Base-by-base conservation (phyloP, 2,888 invertebrate genomes). In the Boloria selene region DNA sequence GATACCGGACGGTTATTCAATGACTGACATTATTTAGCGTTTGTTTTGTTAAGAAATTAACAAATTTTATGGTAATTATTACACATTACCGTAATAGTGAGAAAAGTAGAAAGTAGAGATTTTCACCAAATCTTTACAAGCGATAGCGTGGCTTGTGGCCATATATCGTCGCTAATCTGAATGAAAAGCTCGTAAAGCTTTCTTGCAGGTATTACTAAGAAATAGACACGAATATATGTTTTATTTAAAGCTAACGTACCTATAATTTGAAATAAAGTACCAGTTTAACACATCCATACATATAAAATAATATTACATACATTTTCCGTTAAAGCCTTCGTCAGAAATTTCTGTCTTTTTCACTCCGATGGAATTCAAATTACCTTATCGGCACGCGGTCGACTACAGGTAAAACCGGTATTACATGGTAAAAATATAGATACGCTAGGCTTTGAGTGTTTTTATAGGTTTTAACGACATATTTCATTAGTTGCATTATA, bases 331-430 rank as follows among this genome's bases (percentile, higher is more conserved):
- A 81, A 77, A 86, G 79, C 83, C 82, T 83, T 75, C 79, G 74
- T 76, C 76, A 76, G 75, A 79, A 86, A 81, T 85, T 83, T 88
- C 83, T 74, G 81, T 90, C 88, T 88, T 90, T 88, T 86, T 91
- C 89, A 83, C 88, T 87, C 90, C 76, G 76, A 81, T 84, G 87
- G 90, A 88, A 91, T 92, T 88, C 84, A 84, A 89, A 90, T 88
- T 86, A 83, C 87, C 86, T 88, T 90, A 90, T 87, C 86, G 85
- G 88, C 83, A 86, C 84, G 83, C 85, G 79, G 82, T 78, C 74
- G 75, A 74, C 77, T 81, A 83, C 90, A 91, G 89, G 90, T 90
- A 88, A 87, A 88, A 90, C 91, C 84, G 78, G 86, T 90, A 87
- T 87, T 83, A 90, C 72, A 70, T 76, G 78, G 78, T 76, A 70